phyloP scores from a whole-genome alignment of 2,888 invertebrate genomes.

The Craniophora ligustri region DNA sequence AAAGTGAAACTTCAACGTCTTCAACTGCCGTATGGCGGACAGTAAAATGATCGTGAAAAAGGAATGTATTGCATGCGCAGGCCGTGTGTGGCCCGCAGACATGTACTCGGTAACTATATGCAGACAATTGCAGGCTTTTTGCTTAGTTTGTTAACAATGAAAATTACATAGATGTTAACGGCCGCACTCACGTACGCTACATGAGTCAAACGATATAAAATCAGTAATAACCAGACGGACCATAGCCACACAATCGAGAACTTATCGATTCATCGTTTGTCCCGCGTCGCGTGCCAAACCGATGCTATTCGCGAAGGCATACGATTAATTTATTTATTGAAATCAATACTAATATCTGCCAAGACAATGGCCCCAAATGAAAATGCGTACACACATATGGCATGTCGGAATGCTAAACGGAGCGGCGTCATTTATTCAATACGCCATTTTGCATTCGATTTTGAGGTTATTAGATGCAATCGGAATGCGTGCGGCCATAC shows the following conservation, averaged over 20 bases:
- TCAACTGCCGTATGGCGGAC: neutral
- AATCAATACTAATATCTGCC: conserved; percentile 88
- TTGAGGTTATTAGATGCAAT: conserved; percentile 89
- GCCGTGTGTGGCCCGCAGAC: conserved; percentile 43
- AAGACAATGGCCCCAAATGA: conserved; percentile 87
- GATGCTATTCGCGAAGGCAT: conserved; percentile 82
- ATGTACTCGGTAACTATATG: conserved; percentile 14
- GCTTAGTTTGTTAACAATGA: conserved; percentile 77
- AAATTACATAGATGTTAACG: conserved; percentile 82
- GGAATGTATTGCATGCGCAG: conserved; percentile 3
- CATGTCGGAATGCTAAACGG: conserved; percentile 86
- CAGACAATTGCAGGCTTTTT: conserved; percentile 57
- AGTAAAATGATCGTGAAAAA: conserved; percentile 3
- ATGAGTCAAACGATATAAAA: conserved; percentile 83
- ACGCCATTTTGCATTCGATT: conserved; percentile 87
- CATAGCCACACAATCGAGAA: conserved; percentile 73
- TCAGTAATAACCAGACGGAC: conserved; percentile 70
- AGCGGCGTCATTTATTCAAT: conserved; percentile 86
- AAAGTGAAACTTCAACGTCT: neutral
- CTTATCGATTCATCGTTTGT: conserved; percentile 84
- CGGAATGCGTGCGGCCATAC: conserved; percentile 86
- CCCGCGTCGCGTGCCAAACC: conserved; percentile 85
- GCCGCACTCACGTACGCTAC: conserved; percentile 79
- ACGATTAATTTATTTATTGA: conserved; percentile 88
- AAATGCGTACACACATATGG: conserved; percentile 86